These are phyloP conservation scores for Gila orcuttii DNA, from an alignment of 2,113 vertebrate genomes.

Conservation along the genomic window DNA sequence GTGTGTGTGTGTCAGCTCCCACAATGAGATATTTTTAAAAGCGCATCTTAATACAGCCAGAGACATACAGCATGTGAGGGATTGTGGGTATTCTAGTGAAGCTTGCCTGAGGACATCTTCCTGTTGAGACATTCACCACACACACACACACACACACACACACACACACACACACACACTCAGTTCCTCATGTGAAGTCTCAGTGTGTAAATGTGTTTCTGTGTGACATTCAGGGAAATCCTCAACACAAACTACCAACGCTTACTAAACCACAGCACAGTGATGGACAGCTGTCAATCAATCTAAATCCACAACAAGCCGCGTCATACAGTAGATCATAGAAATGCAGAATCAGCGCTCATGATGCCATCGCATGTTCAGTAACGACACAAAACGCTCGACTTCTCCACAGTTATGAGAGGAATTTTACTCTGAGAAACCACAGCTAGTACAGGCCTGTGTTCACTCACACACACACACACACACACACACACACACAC, in stretches of 20 bases:
- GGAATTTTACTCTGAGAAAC: slow-evolving; percentile 49
- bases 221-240: neutral
- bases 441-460: slow-evolving; percentile 48
- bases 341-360: neutral
- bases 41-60: neutral
- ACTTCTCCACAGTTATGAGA: slow-evolving; percentile 42
- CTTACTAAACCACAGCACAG: neutral
- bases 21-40: neutral
- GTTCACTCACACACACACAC: neutral
- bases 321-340: neutral
- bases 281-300: slow-evolving; percentile 11
- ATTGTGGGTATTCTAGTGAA: neutral
- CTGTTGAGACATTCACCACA: neutral
- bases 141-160: neutral
- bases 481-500: neutral
- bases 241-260: neutral
- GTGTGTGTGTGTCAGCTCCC: neutral
- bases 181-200: neutral
- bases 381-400: too few species aligned
- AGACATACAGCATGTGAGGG: neutral
- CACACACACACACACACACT: neutral
- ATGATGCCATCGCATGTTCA: too few species aligned
- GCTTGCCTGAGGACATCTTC: neutral
- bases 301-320: too few species aligned
- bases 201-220: neutral